Evolutionary conservation across 2,888 invertebrate genomes (phyloP).

Genomic region (Syritta pipiens): DNA sequence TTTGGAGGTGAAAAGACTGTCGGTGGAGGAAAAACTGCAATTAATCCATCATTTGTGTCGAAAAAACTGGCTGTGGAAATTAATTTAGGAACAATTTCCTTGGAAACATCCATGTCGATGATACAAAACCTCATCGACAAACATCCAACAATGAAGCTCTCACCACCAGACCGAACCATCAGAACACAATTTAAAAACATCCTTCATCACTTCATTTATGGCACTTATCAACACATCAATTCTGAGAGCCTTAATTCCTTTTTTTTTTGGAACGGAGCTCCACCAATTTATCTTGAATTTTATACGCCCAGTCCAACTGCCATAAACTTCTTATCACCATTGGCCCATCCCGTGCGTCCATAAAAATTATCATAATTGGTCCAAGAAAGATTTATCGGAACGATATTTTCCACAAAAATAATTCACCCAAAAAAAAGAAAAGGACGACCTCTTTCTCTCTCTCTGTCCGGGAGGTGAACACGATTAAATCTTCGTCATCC

Average conservation of each 20-base stretch:
- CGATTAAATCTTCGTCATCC: constrained; percentile 26
- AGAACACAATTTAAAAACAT: not conserved
- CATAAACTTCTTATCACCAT: constrained; percentile 50
- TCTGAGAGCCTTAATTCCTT: constrained; percentile 13
- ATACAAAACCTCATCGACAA: no score
- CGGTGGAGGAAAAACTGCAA: no score
- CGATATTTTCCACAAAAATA: constrained; percentile 43
- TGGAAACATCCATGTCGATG: no score
- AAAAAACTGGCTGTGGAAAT: no score
- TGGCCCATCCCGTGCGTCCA: constrained; percentile 2
- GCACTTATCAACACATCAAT: constrained; percentile 27
- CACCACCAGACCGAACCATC: no score
- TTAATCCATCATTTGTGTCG: no score
- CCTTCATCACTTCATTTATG: constrained; percentile 11
- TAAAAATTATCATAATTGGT: constrained; percentile 66
- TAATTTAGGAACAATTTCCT: no score
- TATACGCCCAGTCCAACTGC: constrained; percentile 23
- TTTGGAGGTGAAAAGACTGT: no score
- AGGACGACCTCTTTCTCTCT: not conserved
- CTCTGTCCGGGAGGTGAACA: not conserved
- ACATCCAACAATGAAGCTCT: no score
- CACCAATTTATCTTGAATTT: constrained; percentile 40
- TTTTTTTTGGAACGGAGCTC: no score
- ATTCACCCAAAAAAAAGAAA: no score
- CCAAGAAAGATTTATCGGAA: constrained; percentile 49